A percentile compares a stretch with the other conserved stretches of the same genome.
phyloP scores from a whole-genome alignment of 2,888 invertebrate genomes.

The Harpagoxenus sublaevis region DNA sequence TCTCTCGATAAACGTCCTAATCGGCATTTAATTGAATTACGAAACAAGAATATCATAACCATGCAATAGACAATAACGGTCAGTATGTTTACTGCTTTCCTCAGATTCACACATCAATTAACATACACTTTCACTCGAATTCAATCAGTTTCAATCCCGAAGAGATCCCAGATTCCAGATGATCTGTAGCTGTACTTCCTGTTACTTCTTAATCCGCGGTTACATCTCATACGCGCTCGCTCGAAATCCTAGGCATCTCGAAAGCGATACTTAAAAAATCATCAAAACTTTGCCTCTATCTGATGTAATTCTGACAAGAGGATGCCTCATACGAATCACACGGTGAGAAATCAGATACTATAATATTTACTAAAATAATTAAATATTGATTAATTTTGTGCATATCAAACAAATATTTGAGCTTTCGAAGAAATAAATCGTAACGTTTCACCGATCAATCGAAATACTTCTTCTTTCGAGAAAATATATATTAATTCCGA shows the following conservation, averaged over 20 bases:
- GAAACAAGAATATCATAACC: background rate
- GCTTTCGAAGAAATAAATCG: background rate
- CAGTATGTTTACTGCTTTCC: background rate
- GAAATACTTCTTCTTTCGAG: background rate
- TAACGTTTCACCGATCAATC: background rate
- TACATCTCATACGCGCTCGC: background rate
- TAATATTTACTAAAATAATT: background rate
- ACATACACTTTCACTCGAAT: slow-evolving; percentile 11
- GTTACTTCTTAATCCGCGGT: background rate
- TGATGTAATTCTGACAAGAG: background rate
- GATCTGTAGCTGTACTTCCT: background rate
- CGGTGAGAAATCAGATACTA: background rate
- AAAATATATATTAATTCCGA: too few species aligned
- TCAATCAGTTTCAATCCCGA: background rate
- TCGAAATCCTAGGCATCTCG: too few species aligned
- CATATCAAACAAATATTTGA: background rate
- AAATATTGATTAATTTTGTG: background rate
- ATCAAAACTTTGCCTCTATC: background rate
- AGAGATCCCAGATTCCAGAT: background rate
- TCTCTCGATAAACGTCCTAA: background rate
- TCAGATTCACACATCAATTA: background rate
- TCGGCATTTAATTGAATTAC: background rate
- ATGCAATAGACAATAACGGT: background rate
- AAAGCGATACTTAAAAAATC: background rate
- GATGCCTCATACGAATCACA: background rate